Conservation (phyloP, 30 jellyfish, hydroid and myxozoan genomes). For the Hydractinia symbiolongicarpus region DNA sequence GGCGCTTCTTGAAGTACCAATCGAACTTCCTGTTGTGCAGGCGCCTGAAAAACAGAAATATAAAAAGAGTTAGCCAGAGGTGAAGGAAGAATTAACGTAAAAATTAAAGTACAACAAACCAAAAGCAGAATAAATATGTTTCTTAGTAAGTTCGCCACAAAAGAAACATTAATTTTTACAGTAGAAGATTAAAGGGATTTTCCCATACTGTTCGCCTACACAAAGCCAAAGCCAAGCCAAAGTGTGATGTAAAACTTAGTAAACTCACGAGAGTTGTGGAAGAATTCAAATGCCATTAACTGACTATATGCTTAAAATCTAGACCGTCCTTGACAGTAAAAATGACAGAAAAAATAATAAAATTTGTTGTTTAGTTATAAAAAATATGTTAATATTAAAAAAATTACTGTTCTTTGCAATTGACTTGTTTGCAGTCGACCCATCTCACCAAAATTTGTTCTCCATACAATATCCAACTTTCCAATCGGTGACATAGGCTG, state of each 20-base stretch:
- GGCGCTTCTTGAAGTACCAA: constrained; percentile 60
- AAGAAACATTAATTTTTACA: background rate
- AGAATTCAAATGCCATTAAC: too few relatives aligned
- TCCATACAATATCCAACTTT: constrained; percentile 83
- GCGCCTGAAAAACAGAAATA: constrained; percentile 30
- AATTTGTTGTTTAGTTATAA: too few relatives aligned
- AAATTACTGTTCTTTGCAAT: constrained; percentile 63
- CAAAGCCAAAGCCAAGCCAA: too few relatives aligned
- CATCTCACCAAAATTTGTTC: constrained; percentile 84
- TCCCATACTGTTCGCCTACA: too few relatives aligned
- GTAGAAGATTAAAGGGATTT: too few relatives aligned
- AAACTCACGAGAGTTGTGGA: too few relatives aligned
- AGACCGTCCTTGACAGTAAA: too few relatives aligned
- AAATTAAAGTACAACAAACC: background rate
- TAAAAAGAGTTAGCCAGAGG: too few relatives aligned
- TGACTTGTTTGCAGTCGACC: constrained; percentile 94
- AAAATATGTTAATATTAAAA: background rate
- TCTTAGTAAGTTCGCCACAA: background rate
- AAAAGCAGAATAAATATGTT: background rate
- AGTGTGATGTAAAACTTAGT: too few relatives aligned
- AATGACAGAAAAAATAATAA: too few relatives aligned
- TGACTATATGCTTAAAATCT: too few relatives aligned
- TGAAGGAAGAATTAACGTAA: background rate
- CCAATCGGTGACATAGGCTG: constrained; percentile 64
- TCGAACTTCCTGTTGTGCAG: constrained; percentile 51